Base-by-base conservation (phyloP, 2,113 vertebrate species). In the Dipodomys spectabilis region DNA sequence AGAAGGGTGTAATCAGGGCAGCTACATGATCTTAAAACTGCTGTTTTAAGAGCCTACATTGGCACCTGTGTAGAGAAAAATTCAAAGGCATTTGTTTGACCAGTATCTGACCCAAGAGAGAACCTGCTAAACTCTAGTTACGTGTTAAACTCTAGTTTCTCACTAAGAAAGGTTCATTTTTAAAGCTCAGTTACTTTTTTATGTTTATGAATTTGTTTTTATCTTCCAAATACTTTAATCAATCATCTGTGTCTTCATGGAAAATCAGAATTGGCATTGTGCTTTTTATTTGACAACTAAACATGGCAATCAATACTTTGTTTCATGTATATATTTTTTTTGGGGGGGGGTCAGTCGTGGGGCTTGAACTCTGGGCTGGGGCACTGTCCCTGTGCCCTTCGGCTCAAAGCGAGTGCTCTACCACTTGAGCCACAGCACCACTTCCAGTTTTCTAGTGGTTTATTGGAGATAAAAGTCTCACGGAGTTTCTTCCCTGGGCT, bases 251-350 rank as follows among this genome's bases (percentile, higher is more conserved):
- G 45, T 15, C 25, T 74, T 90, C 94, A 91, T 94, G 53, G 73
- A 78, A 94, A 84, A 39, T 5, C 16, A 60, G 45, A 20, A 49
- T 93, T 90, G 35, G 3, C 25, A 18, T 88, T 91, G 22, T 75
- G 49, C 25, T 77, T 93, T 82, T 23, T 82, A 27, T 89, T 95
- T 94, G 22, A 32, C 85, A 83, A 77, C 77, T 79, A 94, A 89
- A 88, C 10, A 32, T 25, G 45, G 13, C 30, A 2, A 18, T 74
- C 86, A 57, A 73, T 69, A 22, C 18, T 15, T 82, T 73, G 32
- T 74, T 81, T 82, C 6, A 73, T 86, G 62, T 81, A 39, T 39
- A 39, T 39, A 39, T 39, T 39, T 39, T 39, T 39, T 39, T 39
- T 3, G 35, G 5, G 39, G 39, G 39, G 5, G 39, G 39, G 39